Conservation (phyloP, 1,140 invertebrate species). For the Atta texana region DNA sequence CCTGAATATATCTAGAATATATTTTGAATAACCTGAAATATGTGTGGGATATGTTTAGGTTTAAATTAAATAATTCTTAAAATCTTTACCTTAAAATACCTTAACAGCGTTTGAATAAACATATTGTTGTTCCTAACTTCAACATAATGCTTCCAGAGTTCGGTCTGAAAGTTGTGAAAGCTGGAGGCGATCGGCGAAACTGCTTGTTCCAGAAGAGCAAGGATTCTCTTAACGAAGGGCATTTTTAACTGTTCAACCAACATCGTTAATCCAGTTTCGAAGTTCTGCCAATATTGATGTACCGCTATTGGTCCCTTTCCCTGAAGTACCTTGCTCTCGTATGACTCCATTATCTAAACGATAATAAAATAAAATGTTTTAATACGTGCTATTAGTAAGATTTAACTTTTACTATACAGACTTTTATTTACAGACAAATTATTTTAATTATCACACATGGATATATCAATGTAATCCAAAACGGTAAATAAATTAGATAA, state of each 20-base stretch:
- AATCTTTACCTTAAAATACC: constrained; percentile 91
- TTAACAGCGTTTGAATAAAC: constrained; percentile 92
- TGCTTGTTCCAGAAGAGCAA: constrained; percentile 87
- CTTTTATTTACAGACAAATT: neutral
- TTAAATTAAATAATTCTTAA: neutral
- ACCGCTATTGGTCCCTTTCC: constrained; percentile 93
- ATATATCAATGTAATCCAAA: neutral
- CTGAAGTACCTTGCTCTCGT: constrained; percentile 84
- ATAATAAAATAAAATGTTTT: constrained; percentile 18
- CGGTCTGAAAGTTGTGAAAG: constrained; percentile 87
- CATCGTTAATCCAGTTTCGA: constrained; percentile 91
- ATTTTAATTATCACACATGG: neutral
- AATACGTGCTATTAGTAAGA: neutral
- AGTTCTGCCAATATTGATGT: constrained; percentile 93
- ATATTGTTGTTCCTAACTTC: constrained; percentile 94
- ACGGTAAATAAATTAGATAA: neutral
- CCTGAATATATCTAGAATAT: neutral
- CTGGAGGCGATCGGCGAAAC: constrained; percentile 85
- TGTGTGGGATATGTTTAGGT: neutral
- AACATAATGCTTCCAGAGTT: constrained; percentile 90
- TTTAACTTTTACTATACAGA: neutral
- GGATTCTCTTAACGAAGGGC: constrained; percentile 88
- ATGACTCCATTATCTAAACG: constrained; percentile 77
- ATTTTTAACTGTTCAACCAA: constrained; percentile 93
- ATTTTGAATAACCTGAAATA: neutral